Base-by-base conservation (phyloP, 2,888 invertebrate species). In the Dryococelus australis region DNA sequence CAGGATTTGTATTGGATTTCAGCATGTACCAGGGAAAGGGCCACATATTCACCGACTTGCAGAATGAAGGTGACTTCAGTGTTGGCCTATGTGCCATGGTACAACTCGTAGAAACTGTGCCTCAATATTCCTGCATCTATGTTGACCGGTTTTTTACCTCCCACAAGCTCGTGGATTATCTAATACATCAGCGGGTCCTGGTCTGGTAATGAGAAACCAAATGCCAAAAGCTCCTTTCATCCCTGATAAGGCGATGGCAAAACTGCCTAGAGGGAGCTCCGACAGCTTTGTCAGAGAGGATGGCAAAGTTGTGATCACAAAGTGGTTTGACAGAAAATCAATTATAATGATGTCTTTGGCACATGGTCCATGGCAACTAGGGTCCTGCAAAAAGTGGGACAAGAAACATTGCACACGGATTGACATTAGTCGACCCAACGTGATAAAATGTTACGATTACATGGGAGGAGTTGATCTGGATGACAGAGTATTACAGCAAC, bases 201-300 rank as follows among this genome's bases (percentile, higher is more conserved):
- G 65, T 2, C 6, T 24, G 0, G n/a, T 65, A 24, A 65, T 65
- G 65, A 65, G 24, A 0, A 65, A 65, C 65, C 6, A 20, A 65
- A 65, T 65, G 65, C 65, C 65, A 20, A 65, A 65, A 24, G 65
- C n/a, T 8, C 65, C 65, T n/a, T 65, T 65, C 6, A 65, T 8
- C 8, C 65, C 65, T 65, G 65, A 65, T 20, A 65, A 65, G 6
- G 65, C 6, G n/a, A 65, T 65, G 65, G 65, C 65, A 65, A 65
- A 65, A 10, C 6, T 65, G 65, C 65, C n/a, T 65, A 65, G 65
- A 65, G 65, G 65, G n/a, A 65, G 24, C 65, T 65, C 2, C n/a
- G 65, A 65, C 65, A 65, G 65, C n/a, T 65, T 65, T 65, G 65
- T 65, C n/a, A 65, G 65, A 65, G 65, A 65, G n/a, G 65, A 10